phyloP scores from a whole-genome alignment of 1,140 invertebrate genomes.

The Spodoptera frugiperda region DNA sequence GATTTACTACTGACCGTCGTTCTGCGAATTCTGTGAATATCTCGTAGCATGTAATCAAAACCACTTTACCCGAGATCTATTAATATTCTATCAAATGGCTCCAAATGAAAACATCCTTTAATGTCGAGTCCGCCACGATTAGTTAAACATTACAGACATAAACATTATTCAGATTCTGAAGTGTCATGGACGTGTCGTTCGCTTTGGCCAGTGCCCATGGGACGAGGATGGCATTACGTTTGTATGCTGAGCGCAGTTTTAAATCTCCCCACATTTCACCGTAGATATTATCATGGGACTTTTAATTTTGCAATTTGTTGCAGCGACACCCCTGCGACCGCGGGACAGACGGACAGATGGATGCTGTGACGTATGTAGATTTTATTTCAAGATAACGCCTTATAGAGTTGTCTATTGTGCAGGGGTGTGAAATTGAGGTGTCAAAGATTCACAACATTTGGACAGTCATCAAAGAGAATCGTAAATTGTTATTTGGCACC shows the following conservation, averaged over 20 bases:
- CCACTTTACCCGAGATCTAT: no score
- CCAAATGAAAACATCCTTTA: no score
- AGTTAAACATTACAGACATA: not conserved
- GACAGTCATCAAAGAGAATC: conserved; percentile 1
- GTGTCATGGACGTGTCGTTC: no score
- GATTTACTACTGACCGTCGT: no score
- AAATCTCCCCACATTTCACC: conserved; percentile 23
- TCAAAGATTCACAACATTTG: not conserved
- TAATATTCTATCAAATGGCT: no score
- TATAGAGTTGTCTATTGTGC: conserved; percentile 47
- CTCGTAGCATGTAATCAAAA: no score
- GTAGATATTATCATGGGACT: conserved; percentile 68
- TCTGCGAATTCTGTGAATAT: no score
- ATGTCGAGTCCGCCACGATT: no score
- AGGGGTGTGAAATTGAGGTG: conserved; percentile 41
- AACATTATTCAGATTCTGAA: not conserved
- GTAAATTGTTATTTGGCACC: not conserved
- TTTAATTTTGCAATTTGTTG: conserved; percentile 78
- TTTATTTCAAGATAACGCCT: conserved; percentile 58
- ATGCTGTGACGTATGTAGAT: conserved; percentile 58
- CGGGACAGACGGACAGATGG: conserved; percentile 57
- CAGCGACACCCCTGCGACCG: conserved; percentile 47
- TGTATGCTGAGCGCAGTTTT: not conserved
- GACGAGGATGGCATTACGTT: conserved; percentile 12
- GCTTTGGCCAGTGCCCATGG: not conserved